Base-by-base conservation (phyloP, 2,797 vertebrate genomes). In the Halcyon badia region DNA sequence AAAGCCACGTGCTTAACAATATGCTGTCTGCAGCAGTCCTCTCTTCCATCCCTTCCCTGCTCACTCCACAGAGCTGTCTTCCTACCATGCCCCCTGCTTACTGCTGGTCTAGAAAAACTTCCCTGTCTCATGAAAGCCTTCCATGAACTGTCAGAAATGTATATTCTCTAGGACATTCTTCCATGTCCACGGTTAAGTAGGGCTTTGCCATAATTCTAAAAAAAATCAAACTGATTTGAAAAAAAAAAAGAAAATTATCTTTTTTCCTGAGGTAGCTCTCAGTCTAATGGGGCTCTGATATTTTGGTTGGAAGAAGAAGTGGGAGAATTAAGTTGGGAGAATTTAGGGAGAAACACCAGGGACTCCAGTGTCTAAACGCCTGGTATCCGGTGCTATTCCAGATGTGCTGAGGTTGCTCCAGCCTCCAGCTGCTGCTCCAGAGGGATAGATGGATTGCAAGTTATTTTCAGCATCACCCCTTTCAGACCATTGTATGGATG, bases 111-210 rank as follows among this genome's bases (percentile, higher is more conserved):
- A 68, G 26, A 86, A 62, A 24, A 87, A 56, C 51, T 68, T 93
- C 24, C 2, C 9, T 19, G 35, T 42, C 19, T 21, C 56, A 51
- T 73, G 20, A 44, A 84, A 92, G 26, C 3, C 13, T 3, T 17
- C 30, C 54, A 2, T 8, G 37, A 81, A 31, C 22, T 56, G 7
- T 25, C 64, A 94, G 44, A 75, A 77, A 57, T 25, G n/a, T 0
- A 10, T 35, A 8, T 13, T 14, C 17, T 46, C 35, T 56, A 4
- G 0, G 2, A 44, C 21, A 31, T 60, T 5, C 2, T 51, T 10
- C 12, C 14, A 16, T 2, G 10, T 31, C 18, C 25, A 5, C 21
- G 6, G 17, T 82, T 14, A 82, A 90, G 66, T 4, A 77, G 60
- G 37, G 37, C 26, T 94, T 83, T 62, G 16, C 37, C n/a, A 22